phyloP scores from a whole-genome alignment of 2,113 vertebrate species.

The Oostethus manadensis region DNA sequence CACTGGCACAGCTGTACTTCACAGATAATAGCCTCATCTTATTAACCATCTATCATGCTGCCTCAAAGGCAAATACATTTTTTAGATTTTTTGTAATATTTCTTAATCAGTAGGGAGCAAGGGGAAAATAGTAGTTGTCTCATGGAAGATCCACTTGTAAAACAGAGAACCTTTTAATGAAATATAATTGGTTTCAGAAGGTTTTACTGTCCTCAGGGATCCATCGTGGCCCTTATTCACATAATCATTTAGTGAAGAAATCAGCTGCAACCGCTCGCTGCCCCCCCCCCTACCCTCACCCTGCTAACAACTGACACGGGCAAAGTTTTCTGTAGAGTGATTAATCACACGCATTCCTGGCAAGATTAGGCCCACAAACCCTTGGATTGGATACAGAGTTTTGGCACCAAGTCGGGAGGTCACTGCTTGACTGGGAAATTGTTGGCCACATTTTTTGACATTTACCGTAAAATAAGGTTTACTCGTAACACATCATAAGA shows the following conservation, averaged over 20 bases:
- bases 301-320: slow-evolving; percentile 25
- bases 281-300: slow-evolving; percentile 8
- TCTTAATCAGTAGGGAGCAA: slow-evolving; percentile 2
- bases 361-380: slow-evolving; percentile 31
- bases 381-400: slow-evolving; percentile 21
- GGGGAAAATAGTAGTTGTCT: slow-evolving; percentile 6
- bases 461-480: slow-evolving; percentile 26
- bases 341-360: slow-evolving; percentile 42
- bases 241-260: slow-evolving; percentile 17
- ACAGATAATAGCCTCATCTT: slow-evolving; percentile 39
- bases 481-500: slow-evolving; percentile 16
- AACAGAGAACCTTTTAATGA: slow-evolving; percentile 16
- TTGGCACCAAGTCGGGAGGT: slow-evolving; percentile 16
- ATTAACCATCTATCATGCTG: slow-evolving; percentile 40
- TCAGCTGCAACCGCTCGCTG: slow-evolving; percentile 13
- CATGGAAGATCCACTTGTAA: slow-evolving; percentile 7
- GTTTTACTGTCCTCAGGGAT: slow-evolving; percentile 24
- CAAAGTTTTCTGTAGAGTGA: slow-evolving; percentile 28
- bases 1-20: slow-evolving; percentile 48
- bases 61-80: slow-evolving; percentile 20
- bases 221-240: slow-evolving; percentile 17
- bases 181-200: slow-evolving; percentile 36
- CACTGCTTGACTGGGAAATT: slow-evolving; percentile 21
- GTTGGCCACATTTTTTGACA: slow-evolving; percentile 20
- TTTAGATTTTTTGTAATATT: slow-evolving; percentile 18